Percentiles rank a stretch among this genome's conserved stretches.
Evolutionary conservation across 2,113 vertebrate species (phyloP).

Genomic region (Chitala chitala): DNA sequence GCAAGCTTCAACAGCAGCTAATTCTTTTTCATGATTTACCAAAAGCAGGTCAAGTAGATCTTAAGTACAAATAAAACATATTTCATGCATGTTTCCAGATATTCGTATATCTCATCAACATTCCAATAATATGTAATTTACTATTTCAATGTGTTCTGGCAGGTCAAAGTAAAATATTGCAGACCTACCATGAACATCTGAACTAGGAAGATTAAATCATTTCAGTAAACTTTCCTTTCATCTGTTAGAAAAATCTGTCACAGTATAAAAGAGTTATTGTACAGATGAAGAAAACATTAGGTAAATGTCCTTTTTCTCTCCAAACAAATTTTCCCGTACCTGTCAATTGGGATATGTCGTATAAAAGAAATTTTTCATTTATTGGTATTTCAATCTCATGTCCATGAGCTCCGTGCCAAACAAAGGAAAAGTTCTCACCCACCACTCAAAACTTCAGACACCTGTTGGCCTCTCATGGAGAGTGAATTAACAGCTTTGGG

Average conservation of each 20-base stretch:
- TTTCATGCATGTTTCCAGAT: not conserved
- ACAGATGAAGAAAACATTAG: not conserved
- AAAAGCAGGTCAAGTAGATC: constrained; percentile 7
- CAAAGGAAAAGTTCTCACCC: not conserved
- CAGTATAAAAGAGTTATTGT: not conserved
- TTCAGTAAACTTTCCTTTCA: not conserved
- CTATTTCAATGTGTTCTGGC: not conserved
- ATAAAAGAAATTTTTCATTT: constrained; percentile 31
- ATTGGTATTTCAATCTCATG: constrained; percentile 25
- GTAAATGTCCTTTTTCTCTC: not conserved
- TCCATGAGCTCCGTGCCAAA: not conserved
- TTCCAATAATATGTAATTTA: too few relatives aligned
- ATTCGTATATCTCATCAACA: too few relatives aligned
- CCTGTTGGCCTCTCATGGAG: constrained; percentile 13
- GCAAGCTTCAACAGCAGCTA: constrained; percentile 8
- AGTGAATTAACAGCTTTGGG: constrained; percentile 12
- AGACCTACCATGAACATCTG: not conserved
- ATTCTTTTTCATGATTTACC: constrained; percentile 18
- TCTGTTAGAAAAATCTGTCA: not conserved
- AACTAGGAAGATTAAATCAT: not conserved
- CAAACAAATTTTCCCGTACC: constrained; percentile 18
- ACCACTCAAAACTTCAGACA: constrained; percentile 18
- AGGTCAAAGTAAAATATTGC: not conserved
- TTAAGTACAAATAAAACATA: not conserved
- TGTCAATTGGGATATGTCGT: constrained; percentile 34